Evolutionary conservation across 2,113 vertebrate species (phyloP).

Genomic region (Pachyramphus minor): DNA sequence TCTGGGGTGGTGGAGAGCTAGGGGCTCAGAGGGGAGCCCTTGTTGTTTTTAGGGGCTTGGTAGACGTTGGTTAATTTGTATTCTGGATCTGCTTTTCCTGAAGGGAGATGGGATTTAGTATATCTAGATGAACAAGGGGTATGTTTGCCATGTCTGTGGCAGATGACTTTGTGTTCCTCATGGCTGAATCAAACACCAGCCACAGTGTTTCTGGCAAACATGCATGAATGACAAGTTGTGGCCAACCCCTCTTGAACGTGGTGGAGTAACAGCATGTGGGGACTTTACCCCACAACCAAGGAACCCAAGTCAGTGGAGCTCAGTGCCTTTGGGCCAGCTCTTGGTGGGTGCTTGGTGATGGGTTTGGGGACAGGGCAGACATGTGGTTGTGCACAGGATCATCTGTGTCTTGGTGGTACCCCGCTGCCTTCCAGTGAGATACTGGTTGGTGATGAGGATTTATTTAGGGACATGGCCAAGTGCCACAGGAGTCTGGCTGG

Average conservation of each 20-base stretch:
- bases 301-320: neutral
- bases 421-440: neutral
- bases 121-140: neutral
- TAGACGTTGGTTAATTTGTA: neutral
- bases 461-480: neutral
- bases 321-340: neutral
- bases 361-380: neutral
- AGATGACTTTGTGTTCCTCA: neutral
- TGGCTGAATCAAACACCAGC: neutral
- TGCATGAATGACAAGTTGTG: neutral
- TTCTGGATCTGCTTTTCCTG: neutral
- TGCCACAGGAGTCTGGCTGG: neutral
- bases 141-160: neutral
- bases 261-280: neutral
- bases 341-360: neutral
- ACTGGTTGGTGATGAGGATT: neutral
- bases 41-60: neutral
- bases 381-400: accelerated
- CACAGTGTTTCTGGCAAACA: neutral
- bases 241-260: accelerated
- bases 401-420: accelerated
- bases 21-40: neutral
- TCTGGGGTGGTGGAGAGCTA: neutral
- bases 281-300: neutral
- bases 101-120: neutral